Conservation (phyloP, 2,888 invertebrate genomes). For the Schizaphis graminum region DNA sequence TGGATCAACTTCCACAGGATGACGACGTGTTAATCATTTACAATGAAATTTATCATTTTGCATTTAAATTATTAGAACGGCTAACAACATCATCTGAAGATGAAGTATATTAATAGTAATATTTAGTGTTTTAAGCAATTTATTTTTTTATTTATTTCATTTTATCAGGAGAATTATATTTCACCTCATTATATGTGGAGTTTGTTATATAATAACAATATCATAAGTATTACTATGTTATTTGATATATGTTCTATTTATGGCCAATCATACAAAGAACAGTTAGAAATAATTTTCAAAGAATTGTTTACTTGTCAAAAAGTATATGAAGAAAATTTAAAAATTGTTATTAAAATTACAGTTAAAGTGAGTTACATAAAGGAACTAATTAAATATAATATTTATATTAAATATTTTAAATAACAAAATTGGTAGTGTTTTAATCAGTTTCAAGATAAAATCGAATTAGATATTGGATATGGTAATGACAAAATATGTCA, state of each 20-base stretch:
- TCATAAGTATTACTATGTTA: slow-evolving; percentile 86
- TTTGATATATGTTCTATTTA: slow-evolving; percentile 84
- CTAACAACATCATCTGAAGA: slow-evolving; percentile 44
- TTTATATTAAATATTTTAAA: slow-evolving; percentile 11
- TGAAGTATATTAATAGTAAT: slow-evolving; percentile 22
- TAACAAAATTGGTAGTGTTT: slow-evolving; percentile 40
- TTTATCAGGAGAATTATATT: slow-evolving; percentile 75
- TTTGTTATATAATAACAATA: slow-evolving; percentile 81
- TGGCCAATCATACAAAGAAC: slow-evolving; percentile 77
- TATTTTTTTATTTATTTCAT: slow-evolving; percentile 20
- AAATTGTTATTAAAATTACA: slow-evolving; percentile 67
- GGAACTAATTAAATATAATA: background rate
- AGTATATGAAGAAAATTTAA: slow-evolving; percentile 69
- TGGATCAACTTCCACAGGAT: slow-evolving; percentile 71
- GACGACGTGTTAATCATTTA: slow-evolving; percentile 74
- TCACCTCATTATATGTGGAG: slow-evolving; percentile 77
- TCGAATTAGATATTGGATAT: slow-evolving; percentile 30
- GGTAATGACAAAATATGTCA: background rate
- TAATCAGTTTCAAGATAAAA: slow-evolving; percentile 50
- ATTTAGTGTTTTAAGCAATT: background rate
- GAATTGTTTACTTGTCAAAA: slow-evolving; percentile 79
- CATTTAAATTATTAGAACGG: slow-evolving; percentile 68
- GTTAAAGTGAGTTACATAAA: slow-evolving; percentile 67
- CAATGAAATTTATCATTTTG: slow-evolving; percentile 71
- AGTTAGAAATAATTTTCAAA: slow-evolving; percentile 77